Conservation (phyloP, 2,888 invertebrate species). For the Euplexia lucipara region DNA sequence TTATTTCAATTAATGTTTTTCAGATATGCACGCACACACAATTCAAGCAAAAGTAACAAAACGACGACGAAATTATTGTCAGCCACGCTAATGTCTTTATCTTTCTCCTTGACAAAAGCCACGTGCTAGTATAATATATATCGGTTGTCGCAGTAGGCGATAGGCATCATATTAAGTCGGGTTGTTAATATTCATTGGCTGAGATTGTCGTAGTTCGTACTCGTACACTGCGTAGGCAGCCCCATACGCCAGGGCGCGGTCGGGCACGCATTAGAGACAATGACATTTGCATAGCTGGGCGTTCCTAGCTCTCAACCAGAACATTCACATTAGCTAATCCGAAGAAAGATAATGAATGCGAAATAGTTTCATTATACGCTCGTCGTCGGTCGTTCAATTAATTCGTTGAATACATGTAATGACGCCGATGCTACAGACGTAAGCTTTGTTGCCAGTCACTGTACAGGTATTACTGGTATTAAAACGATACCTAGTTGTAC, state of each 20-base stretch:
- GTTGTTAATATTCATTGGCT: slow-evolving; percentile 87
- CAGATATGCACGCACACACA: neutral
- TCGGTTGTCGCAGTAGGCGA: slow-evolving; percentile 74
- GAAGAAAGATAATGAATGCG: slow-evolving; percentile 80
- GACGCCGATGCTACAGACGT: slow-evolving; percentile 33
- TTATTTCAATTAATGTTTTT: too few species aligned
- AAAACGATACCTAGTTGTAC: neutral
- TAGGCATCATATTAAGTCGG: slow-evolving; percentile 76
- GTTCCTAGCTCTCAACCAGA: slow-evolving; percentile 87
- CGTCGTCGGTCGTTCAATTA: slow-evolving; percentile 69
- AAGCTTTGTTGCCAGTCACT: slow-evolving; percentile 23
- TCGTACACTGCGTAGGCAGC: slow-evolving; percentile 81
- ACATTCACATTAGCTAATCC: slow-evolving; percentile 88
- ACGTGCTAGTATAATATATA: slow-evolving; percentile 63
- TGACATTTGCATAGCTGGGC: slow-evolving; percentile 89
- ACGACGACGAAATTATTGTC: neutral
- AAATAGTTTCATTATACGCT: slow-evolving; percentile 81
- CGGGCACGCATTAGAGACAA: slow-evolving; percentile 87
- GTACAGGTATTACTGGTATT: slow-evolving; percentile 21
- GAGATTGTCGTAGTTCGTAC: slow-evolving; percentile 76
- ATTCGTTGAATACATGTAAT: slow-evolving; percentile 63
- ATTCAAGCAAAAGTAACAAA: neutral
- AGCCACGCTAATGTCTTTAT: slow-evolving; percentile 32
- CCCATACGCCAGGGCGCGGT: slow-evolving; percentile 80
- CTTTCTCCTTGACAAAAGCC: neutral